phyloP scores from a whole-genome alignment of 2,113 vertebrate species.

The Sula dactylatra region DNA sequence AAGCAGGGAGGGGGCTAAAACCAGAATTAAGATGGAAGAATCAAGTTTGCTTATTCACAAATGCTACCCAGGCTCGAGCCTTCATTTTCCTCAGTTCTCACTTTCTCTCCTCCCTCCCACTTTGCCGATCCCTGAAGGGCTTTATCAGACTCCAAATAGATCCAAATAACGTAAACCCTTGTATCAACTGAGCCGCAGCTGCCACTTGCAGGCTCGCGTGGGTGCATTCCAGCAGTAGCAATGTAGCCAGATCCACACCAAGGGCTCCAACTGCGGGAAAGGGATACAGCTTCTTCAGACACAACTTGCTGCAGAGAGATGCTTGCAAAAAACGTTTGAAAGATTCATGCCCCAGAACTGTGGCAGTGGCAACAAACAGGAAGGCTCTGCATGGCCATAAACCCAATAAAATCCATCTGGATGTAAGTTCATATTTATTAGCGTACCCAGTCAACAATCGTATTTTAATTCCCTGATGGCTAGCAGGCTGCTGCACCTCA shows the following conservation, averaged over 20 bases:
- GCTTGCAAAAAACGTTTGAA: fast-evolving
- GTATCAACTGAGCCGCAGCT: not conserved
- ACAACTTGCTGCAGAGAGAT: not conserved
- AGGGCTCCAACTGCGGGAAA: fast-evolving
- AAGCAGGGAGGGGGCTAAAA: not conserved
- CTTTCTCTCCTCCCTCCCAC: not conserved
- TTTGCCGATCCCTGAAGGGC: not conserved
- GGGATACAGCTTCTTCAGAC: not conserved
- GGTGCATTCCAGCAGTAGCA: not conserved
- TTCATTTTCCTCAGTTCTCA: not conserved
- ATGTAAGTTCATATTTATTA: not conserved
- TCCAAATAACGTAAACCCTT: not conserved
- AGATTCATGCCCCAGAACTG: not conserved
- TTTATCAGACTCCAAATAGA: not conserved
- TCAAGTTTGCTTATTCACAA: not conserved
- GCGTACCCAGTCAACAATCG: not conserved
- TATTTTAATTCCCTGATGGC: not conserved
- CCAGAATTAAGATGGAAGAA: not conserved
- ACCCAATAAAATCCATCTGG: not conserved
- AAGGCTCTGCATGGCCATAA: not conserved
- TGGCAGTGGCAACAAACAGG: not conserved
- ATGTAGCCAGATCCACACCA: not conserved
- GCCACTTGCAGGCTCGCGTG: not conserved
- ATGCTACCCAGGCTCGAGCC: not conserved
- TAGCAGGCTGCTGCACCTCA: slow-evolving; percentile 22